Conservation (phyloP, 2,113 vertebrate species). For the Synchiropus splendidus region DNA sequence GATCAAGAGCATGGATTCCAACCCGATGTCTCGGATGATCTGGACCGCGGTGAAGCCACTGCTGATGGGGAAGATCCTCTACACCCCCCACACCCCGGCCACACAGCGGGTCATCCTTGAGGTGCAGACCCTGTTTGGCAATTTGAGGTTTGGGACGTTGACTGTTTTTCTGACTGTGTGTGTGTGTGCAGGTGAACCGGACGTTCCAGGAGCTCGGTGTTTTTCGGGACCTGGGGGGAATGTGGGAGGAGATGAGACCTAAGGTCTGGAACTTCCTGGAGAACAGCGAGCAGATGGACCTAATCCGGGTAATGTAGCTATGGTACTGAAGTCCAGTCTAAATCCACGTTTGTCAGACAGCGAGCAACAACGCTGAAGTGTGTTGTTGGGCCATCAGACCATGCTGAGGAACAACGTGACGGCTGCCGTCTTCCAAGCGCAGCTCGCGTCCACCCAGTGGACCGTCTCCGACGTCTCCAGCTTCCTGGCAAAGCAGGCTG, state of each 20-base stretch:
- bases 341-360: no score
- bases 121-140: conserved; percentile 59
- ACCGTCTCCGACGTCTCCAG: conserved; percentile 69
- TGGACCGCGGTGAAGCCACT: conserved; percentile 92
- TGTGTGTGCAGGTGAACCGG: conserved; percentile 80
- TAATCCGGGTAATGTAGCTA: conserved; percentile 88
- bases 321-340: no score
- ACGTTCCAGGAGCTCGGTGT: conserved; percentile 93
- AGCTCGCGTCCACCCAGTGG: conserved; percentile 73
- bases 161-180: not conserved
- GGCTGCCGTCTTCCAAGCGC: conserved; percentile 63
- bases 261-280: conserved; percentile 91
- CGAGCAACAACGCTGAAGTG: no score
- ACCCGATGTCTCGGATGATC: conserved; percentile 88
- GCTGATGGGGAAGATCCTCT: conserved; percentile 91
- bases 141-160: conserved; percentile 12
- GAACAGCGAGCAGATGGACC: conserved; percentile 80
- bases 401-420: conserved; percentile 74
- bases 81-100: conserved; percentile 85
- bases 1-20: conserved; percentile 87
- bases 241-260: conserved; percentile 90
- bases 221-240: conserved; percentile 84
- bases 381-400: conserved; percentile 53
- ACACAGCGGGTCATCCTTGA: conserved; percentile 82
- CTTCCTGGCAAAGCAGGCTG: conserved; percentile 76